phyloP scores from a whole-genome alignment of 2,113 vertebrate species.

The Euleptes europaea region DNA sequence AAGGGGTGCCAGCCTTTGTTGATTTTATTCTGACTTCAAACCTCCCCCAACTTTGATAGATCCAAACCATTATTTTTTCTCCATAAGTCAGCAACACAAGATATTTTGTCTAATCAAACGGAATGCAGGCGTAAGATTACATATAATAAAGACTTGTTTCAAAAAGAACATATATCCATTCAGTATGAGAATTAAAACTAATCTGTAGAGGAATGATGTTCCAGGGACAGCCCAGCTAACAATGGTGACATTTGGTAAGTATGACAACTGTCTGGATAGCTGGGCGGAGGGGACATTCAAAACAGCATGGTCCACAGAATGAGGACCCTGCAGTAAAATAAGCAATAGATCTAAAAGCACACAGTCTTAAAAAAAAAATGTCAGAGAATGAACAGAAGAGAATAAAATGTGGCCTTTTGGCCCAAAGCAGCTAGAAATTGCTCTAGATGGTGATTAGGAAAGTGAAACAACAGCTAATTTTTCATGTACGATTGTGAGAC shows the following conservation, averaged over 20 bases:
- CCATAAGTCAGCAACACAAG: not conserved
- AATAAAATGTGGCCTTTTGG: not conserved
- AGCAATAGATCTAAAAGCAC: not conserved
- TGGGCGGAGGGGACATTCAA: not conserved
- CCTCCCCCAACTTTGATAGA: too few species aligned
- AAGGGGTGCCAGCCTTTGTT: too few species aligned
- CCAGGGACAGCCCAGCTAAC: not conserved
- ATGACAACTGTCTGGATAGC: not conserved
- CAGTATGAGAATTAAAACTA: not conserved
- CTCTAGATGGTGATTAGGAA: not conserved
- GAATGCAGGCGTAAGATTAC: not conserved
- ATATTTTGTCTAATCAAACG: slow-evolving; percentile 2
- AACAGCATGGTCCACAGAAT: not conserved
- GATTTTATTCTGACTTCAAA: too few species aligned
- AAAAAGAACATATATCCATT: not conserved
- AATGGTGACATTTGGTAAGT: not conserved
- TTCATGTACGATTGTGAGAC: not conserved
- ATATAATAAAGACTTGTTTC: not conserved
- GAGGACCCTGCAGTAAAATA: not conserved
- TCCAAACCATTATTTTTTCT: not conserved
- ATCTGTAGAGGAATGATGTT: not conserved
- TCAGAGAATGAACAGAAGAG: slow-evolving; percentile 5
- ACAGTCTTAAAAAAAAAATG: not conserved
- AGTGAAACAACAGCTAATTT: slow-evolving; percentile 1
- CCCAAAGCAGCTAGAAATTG: slow-evolving; percentile 17